These are phyloP conservation scores for Motacilla tschutschensis DNA, from an alignment of 2,113 vertebrate species.

Conservation along the genomic window DNA sequence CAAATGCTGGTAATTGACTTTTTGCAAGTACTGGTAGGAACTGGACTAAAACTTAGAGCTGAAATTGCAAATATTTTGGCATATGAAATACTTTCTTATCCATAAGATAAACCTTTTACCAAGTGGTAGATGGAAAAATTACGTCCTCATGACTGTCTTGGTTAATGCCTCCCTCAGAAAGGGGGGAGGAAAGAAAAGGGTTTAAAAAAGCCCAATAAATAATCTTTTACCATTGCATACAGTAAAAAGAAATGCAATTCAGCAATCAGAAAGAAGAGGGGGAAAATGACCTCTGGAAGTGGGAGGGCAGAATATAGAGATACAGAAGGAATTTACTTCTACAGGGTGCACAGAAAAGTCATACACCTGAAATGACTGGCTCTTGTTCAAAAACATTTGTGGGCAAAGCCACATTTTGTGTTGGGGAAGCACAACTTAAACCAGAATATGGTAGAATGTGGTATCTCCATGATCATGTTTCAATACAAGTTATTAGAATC, in stretches of 20 bases:
- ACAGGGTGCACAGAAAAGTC: neutral
- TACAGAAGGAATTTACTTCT: neutral
- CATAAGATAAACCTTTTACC: neutral
- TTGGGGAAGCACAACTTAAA: neutral
- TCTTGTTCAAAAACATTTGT: neutral
- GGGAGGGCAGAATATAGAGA: neutral
- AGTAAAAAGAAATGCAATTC: neutral
- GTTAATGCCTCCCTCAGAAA: neutral
- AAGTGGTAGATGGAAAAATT: neutral
- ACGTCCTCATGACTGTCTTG: neutral
- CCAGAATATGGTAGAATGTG: neutral
- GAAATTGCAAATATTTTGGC: neutral
- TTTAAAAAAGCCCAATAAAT: neutral
- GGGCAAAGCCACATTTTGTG: neutral
- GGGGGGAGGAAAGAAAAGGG: neutral
- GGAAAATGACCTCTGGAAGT: neutral
- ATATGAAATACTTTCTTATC: neutral
- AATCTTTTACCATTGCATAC: neutral
- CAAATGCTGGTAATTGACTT: neutral
- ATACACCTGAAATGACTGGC: neutral
- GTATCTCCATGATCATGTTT: neutral
- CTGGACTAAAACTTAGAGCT: neutral
- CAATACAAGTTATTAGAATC: neutral
- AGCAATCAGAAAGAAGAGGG: neutral
- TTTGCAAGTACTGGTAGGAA: neutral